Percentiles rank a stretch among this genome's conserved stretches.
phyloP scores from a whole-genome alignment of 2,797 vertebrate species.

The Trematomus bernacchii region DNA sequence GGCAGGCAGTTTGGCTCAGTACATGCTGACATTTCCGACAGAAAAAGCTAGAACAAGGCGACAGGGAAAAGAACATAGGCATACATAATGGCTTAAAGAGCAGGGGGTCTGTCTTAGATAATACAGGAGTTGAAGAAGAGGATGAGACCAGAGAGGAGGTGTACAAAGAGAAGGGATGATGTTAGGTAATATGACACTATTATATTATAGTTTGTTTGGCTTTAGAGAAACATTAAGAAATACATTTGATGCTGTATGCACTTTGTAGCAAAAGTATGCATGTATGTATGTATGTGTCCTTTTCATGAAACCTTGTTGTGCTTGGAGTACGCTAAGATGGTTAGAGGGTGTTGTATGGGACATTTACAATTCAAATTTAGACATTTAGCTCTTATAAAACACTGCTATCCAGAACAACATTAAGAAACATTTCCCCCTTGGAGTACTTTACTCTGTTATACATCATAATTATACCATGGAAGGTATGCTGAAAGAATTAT shows the following conservation, averaged over 20 bases:
- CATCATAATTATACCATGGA: constrained; percentile 37
- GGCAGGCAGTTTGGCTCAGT: constrained; percentile 69
- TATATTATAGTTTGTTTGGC: constrained; percentile 34
- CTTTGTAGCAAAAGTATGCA: background rate
- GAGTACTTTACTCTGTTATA: constrained; percentile 29
- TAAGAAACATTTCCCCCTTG: constrained; percentile 22
- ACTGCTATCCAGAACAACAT: constrained; percentile 16
- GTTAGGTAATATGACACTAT: constrained; percentile 26
- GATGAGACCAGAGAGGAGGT: constrained; percentile 41
- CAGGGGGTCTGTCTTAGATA: constrained; percentile 57
- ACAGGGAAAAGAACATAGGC: constrained; percentile 66
- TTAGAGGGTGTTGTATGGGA: constrained; percentile 19
- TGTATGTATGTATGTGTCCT: constrained; percentile 38
- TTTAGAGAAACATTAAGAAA: constrained; percentile 20
- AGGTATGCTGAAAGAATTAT: constrained; percentile 21
- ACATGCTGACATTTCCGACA: constrained; percentile 79
- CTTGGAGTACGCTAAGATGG: constrained; percentile 6
- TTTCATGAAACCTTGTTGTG: constrained; percentile 26
- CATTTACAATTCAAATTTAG: constrained; percentile 57
- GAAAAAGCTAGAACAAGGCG: constrained; percentile 67
- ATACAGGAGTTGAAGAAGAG: constrained; percentile 37
- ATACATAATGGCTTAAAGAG: constrained; percentile 66
- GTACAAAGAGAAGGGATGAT: constrained; percentile 1
- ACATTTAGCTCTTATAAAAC: constrained; percentile 47
- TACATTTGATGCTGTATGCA: constrained; percentile 5